A percentile compares a stretch with the other conserved stretches of the same genome.
These are phyloP conservation scores for Pogoniulus pusillus DNA, from an alignment of 2,797 vertebrate species.

Conservation along the genomic window DNA sequence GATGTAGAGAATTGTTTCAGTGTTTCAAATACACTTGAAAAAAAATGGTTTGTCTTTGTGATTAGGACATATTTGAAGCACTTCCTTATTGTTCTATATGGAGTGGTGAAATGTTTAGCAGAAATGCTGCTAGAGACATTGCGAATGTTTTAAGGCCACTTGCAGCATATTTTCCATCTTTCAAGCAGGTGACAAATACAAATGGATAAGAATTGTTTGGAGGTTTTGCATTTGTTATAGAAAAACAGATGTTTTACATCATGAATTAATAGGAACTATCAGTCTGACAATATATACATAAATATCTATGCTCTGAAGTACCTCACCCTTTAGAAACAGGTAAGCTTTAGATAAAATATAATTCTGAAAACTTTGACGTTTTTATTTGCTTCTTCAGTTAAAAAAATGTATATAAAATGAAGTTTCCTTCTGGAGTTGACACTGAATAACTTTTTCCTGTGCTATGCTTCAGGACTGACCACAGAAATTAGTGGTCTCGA, in stretches of 20 bases:
- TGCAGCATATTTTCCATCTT: background rate
- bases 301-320: background rate
- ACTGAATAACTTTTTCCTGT: background rate
- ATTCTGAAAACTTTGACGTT: background rate
- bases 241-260: rapidly evolving
- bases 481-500: background rate
- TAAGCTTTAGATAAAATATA: background rate
- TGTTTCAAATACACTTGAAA: background rate
- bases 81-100: background rate
- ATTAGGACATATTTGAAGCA: background rate
- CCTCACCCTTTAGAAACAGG: background rate
- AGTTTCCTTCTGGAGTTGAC: background rate
- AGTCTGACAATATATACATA: background rate
- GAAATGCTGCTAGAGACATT: background rate
- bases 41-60: background rate
- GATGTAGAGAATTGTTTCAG: background rate
- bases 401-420: background rate
- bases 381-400: background rate
- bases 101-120: background rate
- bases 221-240: background rate
- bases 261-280: background rate
- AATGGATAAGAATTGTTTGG: background rate
- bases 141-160: background rate
- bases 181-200: background rate
- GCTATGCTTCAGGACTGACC: background rate